Evolutionary conservation across 2,888 invertebrate genomes (phyloP).

Genomic region (Chromoteleia sp.): DNA sequence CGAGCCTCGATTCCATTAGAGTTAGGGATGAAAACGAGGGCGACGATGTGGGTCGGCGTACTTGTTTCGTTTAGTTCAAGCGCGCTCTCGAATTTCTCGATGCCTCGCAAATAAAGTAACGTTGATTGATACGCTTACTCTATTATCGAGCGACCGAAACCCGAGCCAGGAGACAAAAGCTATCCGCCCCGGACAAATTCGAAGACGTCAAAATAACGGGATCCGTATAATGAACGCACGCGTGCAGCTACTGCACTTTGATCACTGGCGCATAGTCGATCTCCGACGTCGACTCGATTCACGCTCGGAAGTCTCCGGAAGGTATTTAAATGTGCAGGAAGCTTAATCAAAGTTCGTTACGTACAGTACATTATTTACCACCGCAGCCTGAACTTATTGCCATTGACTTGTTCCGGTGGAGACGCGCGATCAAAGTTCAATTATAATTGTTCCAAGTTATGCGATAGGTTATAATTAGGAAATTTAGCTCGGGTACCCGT

Average conservation of each 20-base stretch:
- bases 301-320: slow-evolving; percentile 3
- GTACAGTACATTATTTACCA: slow-evolving; percentile 27
- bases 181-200: background rate
- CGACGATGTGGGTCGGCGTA: slow-evolving; percentile 17
- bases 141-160: slow-evolving; percentile 30
- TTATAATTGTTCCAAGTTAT: background rate
- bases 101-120: slow-evolving; percentile 37
- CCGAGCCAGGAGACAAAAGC: too few species aligned
- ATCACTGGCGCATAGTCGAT: background rate
- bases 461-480: background rate
- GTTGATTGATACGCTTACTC: slow-evolving; percentile 46
- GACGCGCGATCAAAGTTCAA: slow-evolving; percentile 26
- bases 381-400: slow-evolving; percentile 12
- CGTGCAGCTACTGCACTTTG: slow-evolving; percentile 19
- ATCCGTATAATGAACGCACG: slow-evolving; percentile 14
- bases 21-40: slow-evolving; percentile 24
- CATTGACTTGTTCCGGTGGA: slow-evolving; percentile 1
- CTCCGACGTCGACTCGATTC: slow-evolving; percentile 10
- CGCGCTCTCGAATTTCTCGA: slow-evolving; percentile 25
- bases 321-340: slow-evolving; percentile 33
- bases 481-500: background rate
- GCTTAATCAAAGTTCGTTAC: slow-evolving; percentile 52
- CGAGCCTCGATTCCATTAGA: slow-evolving; percentile 51
- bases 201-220: background rate
- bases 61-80: slow-evolving; percentile 39